Base-by-base conservation (phyloP, 2,888 invertebrate genomes). In the Cristatella mucedo region DNA sequence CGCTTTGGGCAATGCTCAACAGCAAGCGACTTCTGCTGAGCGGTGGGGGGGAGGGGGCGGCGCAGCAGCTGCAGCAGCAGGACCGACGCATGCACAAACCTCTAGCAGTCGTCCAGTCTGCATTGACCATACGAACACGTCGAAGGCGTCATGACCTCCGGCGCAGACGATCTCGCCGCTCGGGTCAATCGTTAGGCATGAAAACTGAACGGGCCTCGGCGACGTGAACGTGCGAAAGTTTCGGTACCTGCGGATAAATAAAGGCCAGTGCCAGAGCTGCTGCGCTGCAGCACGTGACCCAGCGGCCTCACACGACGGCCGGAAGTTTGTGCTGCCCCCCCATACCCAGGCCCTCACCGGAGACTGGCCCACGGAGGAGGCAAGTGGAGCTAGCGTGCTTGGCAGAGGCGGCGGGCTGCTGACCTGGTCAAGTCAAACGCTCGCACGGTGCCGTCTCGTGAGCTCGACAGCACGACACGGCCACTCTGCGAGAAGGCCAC, bases 161-260 rank as follows among this genome's bases (percentile, higher is more conserved):
- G 97, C 93, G 11, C 84, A 86, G 29, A 95, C 79, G 46, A 97
- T 73, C 61, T 97, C 93, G 13, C 86, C 81, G 52, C 82, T 83
- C 2, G 76, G 70, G 66, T 99, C 97, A 7, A 95, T 68, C 0
- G 84, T 78, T 0, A 87, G 74, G 58, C 85, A 84, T 9, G 82
- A 76, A 64, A 99, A 87, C 68, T 97, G 95, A 0, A 82, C 83
- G 0, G 85, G 80, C 34, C 77, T 74, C 0, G 91, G 87, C 0
- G 91, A 82, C 0, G 89, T 85, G 42, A 95, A 77, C 0, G 95
- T 97, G 34, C 87, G 78, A 70, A 97, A 99, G 68, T 97, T 97
- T 29, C 95, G 82, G 67, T 97, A 97, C 53, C 93, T 85, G 57
- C 21, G 59, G 48, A 33, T 38, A 29, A 38, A 29, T 34, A 21